Conservation (phyloP, 2,797 vertebrate species). For the Hydrolagus colliei region DNA sequence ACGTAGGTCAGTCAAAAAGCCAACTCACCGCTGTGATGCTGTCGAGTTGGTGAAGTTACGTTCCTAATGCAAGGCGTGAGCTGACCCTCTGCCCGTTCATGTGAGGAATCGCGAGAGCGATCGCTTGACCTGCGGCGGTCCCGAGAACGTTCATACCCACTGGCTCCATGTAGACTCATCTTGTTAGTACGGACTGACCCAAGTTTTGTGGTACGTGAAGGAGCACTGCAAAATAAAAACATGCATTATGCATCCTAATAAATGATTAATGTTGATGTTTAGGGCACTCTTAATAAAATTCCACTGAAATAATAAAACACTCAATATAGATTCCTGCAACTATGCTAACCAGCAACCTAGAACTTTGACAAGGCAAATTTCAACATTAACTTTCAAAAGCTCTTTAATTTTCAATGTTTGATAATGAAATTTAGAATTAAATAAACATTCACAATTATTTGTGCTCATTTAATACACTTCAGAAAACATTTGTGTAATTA, state of each 20-base stretch:
- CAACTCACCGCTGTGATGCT: slow-evolving; percentile 76
- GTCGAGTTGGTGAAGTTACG: slow-evolving; percentile 89
- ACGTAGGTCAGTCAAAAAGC: not conserved
- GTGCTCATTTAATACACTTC: not conserved
- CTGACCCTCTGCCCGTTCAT: slow-evolving; percentile 87
- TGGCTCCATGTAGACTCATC: slow-evolving; percentile 91
- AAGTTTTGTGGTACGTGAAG: slow-evolving; percentile 64
- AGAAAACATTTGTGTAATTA: not conserved
- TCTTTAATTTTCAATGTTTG: too few relatives aligned
- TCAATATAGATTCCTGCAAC: not conserved
- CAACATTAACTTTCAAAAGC: not conserved
- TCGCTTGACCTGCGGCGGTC: slow-evolving; percentile 92
- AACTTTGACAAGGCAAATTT: not conserved
- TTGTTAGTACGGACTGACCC: slow-evolving; percentile 63
- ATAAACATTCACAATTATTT: not conserved
- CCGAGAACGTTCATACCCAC: slow-evolving; percentile 81
- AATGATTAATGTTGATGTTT: not conserved
- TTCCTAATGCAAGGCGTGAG: slow-evolving; percentile 97
- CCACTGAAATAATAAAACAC: too few relatives aligned
- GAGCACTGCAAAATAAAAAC: slow-evolving; percentile 55
- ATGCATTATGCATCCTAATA: not conserved
- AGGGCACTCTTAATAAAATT: not conserved
- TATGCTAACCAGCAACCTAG: not conserved
- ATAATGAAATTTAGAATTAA: not conserved
- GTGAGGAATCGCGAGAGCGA: slow-evolving; percentile 92